These are phyloP conservation scores for Drosophila ogumai DNA, from an alignment of 1,140 invertebrate species.

Conservation along the genomic window DNA sequence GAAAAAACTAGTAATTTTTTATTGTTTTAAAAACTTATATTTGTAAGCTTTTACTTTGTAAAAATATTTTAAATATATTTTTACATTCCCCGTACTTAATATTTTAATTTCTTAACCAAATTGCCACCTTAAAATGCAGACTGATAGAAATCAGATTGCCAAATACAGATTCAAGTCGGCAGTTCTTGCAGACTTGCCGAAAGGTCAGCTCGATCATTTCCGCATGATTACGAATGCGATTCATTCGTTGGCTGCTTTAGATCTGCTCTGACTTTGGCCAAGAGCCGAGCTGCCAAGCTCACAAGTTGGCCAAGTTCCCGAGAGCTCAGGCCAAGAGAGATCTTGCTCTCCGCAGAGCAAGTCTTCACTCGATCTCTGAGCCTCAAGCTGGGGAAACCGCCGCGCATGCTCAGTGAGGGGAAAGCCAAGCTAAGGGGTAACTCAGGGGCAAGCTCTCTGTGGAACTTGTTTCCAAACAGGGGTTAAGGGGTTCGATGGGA, in stretches of 20 bases:
- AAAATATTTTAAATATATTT: neutral
- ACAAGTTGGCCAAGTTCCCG: constrained; percentile 21
- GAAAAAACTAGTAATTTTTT: no score
- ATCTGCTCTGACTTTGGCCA: constrained; percentile 18
- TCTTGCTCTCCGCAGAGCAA: constrained; percentile 13
- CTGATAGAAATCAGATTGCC: constrained; percentile 1
- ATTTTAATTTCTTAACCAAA: constrained; percentile 7
- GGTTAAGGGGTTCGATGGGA: constrained; percentile 7
- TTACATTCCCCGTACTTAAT: neutral
- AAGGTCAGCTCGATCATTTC: constrained; percentile 83
- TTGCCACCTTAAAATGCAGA: constrained; percentile 35
- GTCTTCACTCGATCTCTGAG: constrained; percentile 56
- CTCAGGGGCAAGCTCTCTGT: constrained; percentile 38
- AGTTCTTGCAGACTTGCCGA: constrained; percentile 53
- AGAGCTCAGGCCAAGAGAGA: constrained; percentile 16
- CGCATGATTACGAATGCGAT: constrained; percentile 81
- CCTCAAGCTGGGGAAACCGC: constrained; percentile 26
- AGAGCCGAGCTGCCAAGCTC: constrained; percentile 23
- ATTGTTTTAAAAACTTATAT: no score
- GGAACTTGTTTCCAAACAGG: constrained; percentile 47
- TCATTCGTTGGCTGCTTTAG: constrained; percentile 40
- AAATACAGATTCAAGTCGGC: constrained; percentile 9
- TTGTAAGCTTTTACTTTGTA: neutral
- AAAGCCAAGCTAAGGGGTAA: constrained; percentile 35
- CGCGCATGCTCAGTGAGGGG: constrained; percentile 53